These are phyloP conservation scores for Pterocles burchelli DNA, from an alignment of 2,113 vertebrate species.

Conservation along the genomic window DNA sequence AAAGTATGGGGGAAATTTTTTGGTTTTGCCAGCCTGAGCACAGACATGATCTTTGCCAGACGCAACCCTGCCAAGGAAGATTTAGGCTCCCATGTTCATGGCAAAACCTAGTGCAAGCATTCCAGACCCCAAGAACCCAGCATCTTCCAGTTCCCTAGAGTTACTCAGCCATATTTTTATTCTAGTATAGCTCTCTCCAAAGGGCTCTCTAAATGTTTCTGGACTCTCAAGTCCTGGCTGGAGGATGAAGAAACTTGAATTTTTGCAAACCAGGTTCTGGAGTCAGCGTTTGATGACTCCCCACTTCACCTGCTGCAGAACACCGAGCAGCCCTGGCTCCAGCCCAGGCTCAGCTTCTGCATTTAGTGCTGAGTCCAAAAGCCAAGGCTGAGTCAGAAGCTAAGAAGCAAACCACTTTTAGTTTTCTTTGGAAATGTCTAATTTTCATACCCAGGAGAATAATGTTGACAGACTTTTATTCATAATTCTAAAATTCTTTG, in stretches of 20 bases:
- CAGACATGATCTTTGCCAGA: background rate
- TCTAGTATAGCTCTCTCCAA: background rate
- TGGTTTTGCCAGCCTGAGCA: background rate
- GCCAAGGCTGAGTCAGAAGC: background rate
- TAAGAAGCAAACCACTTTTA: background rate
- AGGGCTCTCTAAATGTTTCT: background rate
- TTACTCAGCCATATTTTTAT: background rate
- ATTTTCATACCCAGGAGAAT: background rate
- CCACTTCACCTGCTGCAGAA: background rate
- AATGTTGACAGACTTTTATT: background rate
- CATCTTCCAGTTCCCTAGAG: background rate
- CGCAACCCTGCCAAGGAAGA: background rate
- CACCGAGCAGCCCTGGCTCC: background rate
- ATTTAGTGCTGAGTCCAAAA: background rate
- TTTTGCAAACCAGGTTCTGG: background rate
- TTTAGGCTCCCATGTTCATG: background rate
- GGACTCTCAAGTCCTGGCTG: background rate
- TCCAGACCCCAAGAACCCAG: background rate
- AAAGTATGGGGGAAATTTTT: background rate
- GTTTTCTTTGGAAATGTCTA: background rate
- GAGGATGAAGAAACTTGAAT: background rate
- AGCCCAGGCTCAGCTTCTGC: background rate
- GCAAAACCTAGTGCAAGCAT: background rate
- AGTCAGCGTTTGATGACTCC: background rate
- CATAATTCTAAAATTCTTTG: background rate